Percentiles rank a stretch among this genome's conserved stretches.
phyloP scores from a whole-genome alignment of 2,797 vertebrate species.

The Micrastur ruficollis region DNA sequence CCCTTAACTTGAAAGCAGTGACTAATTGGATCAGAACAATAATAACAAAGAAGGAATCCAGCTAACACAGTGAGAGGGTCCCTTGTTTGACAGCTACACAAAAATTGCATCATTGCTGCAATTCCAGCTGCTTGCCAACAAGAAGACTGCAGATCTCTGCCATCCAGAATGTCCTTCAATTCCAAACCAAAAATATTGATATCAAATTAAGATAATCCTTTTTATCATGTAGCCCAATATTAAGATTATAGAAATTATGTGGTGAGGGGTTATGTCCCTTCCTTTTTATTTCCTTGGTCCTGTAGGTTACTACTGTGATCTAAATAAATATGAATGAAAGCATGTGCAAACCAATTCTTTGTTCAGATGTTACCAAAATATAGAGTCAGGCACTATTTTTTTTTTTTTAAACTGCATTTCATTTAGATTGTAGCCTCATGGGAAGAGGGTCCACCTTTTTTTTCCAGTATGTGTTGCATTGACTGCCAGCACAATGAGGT shows the following conservation, averaged over 20 bases:
- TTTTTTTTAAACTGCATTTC: background rate
- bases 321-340: background rate
- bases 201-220: background rate
- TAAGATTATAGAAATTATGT: background rate
- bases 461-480: background rate
- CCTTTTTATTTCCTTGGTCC: background rate
- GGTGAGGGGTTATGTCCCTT: background rate
- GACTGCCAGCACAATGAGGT: background rate
- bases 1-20: constrained; percentile 1
- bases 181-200: background rate
- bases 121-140: constrained; percentile 28
- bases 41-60: constrained; percentile 20
- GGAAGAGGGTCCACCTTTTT: background rate
- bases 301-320: background rate
- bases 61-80: constrained; percentile 24
- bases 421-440: background rate
- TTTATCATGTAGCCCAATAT: background rate
- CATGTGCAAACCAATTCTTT: background rate
- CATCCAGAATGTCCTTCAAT: background rate
- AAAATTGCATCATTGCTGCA: constrained; percentile 33
- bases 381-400: background rate
- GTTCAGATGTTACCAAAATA: background rate
- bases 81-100: constrained; percentile 50
- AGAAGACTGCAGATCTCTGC: background rate
- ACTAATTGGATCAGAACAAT: constrained; percentile 53